A percentile compares a stretch with the other conserved stretches of the same genome.
Conservation (phyloP, 2,113 vertebrate genomes). For the Lucifuga dentata region DNA sequence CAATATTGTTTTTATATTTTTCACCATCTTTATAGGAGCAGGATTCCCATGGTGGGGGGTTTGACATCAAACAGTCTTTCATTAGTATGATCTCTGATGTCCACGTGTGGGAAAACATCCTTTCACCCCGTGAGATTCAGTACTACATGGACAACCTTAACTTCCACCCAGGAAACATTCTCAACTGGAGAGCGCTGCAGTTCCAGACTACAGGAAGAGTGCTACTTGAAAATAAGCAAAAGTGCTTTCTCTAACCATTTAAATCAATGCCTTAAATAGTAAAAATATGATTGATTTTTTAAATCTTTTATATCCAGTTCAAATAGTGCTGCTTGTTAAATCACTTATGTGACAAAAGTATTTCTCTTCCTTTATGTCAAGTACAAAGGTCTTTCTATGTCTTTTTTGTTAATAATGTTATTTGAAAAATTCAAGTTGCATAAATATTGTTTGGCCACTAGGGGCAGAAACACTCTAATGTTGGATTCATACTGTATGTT, state of each 20-base stretch:
- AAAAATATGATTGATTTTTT: neutral
- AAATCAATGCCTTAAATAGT: neutral
- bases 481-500: too few relatives aligned
- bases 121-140: conserved; percentile 66
- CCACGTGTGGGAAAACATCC: conserved; percentile 75
- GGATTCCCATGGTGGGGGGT: conserved; percentile 52
- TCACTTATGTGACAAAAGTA: too few relatives aligned
- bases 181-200: conserved; percentile 70
- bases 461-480: too few relatives aligned
- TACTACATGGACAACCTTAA: conserved; percentile 27
- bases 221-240: conserved; percentile 46
- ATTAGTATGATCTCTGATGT: conserved; percentile 73
- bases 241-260: conserved; percentile 12
- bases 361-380: too few relatives aligned
- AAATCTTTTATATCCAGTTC: neutral
- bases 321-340: too few relatives aligned
- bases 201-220: conserved; percentile 42
- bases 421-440: too few relatives aligned
- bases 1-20: neutral
- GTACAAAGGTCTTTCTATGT: too few relatives aligned
- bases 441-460: too few relatives aligned
- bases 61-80: conserved; percentile 60
- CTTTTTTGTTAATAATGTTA: too few relatives aligned
- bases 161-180: conserved; percentile 71
- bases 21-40: conserved; percentile 9